phyloP scores from a whole-genome alignment of 2,888 invertebrate species.

The Fragum sueziense region DNA sequence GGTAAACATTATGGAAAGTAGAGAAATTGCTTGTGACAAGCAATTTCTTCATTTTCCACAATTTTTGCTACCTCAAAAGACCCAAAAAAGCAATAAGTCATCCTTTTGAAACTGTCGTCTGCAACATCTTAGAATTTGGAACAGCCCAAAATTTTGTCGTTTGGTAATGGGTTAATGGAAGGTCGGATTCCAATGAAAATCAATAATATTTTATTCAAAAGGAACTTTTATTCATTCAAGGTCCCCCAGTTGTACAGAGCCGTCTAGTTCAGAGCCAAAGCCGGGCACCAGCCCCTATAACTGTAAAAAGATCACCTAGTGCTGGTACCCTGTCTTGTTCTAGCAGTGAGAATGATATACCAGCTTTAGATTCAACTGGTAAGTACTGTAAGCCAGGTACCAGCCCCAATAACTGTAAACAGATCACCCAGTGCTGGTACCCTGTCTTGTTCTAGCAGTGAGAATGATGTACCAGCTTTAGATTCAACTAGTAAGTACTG shows the following conservation, averaged over 20 bases:
- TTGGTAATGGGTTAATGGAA: no score
- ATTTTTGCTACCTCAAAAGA: no score
- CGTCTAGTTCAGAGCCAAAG: not conserved
- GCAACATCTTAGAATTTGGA: no score
- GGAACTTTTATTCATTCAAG: not conserved
- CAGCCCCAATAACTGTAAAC: not conserved
- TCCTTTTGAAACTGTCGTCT: no score
- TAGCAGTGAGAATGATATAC: not conserved
- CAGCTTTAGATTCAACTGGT: not conserved
- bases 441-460: not conserved
- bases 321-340: conserved; percentile 35
- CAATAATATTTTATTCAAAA: no score
- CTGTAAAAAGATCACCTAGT: conserved; percentile 26
- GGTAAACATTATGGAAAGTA: no score
- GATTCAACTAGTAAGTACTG: not conserved
- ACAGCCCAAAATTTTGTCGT: no score
- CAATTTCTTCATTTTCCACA: no score
- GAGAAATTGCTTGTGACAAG: no score
- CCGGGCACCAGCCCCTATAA: not conserved
- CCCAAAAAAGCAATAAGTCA: no score
- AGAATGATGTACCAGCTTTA: not conserved
- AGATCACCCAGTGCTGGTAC: not conserved
- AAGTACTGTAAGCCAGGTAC: not conserved
- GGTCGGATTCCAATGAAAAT: no score
- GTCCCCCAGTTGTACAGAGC: not conserved